phyloP scores from a whole-genome alignment of 1,140 invertebrate genomes.

The Hermetia illucens region DNA sequence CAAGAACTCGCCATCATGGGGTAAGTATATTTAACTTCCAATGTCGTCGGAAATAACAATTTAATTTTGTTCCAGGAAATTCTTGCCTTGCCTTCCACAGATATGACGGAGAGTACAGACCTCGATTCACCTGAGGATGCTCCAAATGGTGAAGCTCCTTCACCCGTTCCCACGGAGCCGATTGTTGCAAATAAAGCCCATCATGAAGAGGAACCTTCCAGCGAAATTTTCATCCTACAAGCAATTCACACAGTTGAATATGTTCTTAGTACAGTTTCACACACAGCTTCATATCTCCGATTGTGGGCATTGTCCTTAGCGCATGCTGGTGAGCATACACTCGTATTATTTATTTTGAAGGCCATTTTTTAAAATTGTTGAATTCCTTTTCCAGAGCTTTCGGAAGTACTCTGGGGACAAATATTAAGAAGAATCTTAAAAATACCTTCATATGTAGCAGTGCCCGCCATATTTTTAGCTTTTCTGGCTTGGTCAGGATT shows the following conservation, averaged over 20 bases:
- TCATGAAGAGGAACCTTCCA: conserved; percentile 39
- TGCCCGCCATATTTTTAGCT: conserved; percentile 41
- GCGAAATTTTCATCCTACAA: conserved; percentile 63
- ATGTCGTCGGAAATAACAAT: conserved; percentile 27
- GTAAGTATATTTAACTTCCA: no score
- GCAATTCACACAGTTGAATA: conserved; percentile 84
- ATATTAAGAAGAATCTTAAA: conserved; percentile 40
- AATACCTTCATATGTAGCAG: conserved; percentile 29
- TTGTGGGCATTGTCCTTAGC: conserved; percentile 79
- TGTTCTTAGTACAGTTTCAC: conserved; percentile 73
- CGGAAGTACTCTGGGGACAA: conserved; percentile 69
- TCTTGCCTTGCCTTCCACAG: conserved; percentile 11
- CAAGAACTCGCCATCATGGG: no score
- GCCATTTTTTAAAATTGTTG: conserved; percentile 4
- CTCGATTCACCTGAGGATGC: conserved; percentile 21
- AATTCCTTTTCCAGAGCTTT: conserved; percentile 47
- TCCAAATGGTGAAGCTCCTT: conserved; percentile 1
- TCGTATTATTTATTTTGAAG: conserved; percentile 4
- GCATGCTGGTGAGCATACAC: conserved; percentile 54
- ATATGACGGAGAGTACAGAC: no score
- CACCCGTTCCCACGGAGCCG: not conserved
- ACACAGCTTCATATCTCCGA: conserved; percentile 81
- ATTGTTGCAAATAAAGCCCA: no score
- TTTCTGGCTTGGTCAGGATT: conserved; percentile 65
- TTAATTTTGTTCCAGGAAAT: conserved; percentile 17